Base-by-base conservation (phyloP, 2,797 vertebrate species). In the Microctenopoma steveboyesi region DNA sequence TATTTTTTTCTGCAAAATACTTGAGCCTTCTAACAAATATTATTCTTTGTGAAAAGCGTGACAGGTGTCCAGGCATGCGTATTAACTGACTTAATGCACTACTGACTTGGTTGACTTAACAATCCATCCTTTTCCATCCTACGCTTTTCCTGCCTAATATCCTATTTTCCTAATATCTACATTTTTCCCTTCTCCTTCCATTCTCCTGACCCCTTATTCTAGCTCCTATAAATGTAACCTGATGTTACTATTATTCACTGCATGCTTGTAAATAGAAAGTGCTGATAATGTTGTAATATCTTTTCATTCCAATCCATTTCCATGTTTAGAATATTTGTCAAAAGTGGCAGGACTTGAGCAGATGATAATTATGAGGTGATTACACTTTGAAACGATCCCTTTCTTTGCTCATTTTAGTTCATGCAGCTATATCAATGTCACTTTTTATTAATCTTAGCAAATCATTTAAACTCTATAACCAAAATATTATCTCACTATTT, bases 81-180 rank as follows among this genome's bases (percentile, higher is more conserved):
- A 85, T 81, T 63, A 84, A 87, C 87, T 79, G 83, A 53, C 65
- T 82, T 86, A 84, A 86, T 78, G 83, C 66, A 69, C 70, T 60
- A 2, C 72, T 81, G 76, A 88, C 88, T 80, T 55, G 51, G 86
- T 83, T 84, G 67, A 83, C 68, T 70, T 57, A 64, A 70, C 67
- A 62, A 35, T 33, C 42, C 28, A 33, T 49, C 50, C 13, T 40
- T 33, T 60, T 28, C 43, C 54, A 53, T 72, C 35, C 69, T 27
- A 18, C 27, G 45, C 33, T 59, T 71, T 72, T 61, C 54, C 55
- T 3, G 7, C 39, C 39, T 40, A 40, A 40, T 11, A 12, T 40
- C 11, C 12, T 40, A 40, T 40, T 13, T 39, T 40, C 22, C 30
- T 68, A 14, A 46, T 78, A 55, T 68, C 33, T 5, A 43, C 4